Evolutionary conservation across 2,888 invertebrate species (phyloP), one percentile per base, ranked within the genome.

Genomic region (Drosophila helvetica): DNA sequence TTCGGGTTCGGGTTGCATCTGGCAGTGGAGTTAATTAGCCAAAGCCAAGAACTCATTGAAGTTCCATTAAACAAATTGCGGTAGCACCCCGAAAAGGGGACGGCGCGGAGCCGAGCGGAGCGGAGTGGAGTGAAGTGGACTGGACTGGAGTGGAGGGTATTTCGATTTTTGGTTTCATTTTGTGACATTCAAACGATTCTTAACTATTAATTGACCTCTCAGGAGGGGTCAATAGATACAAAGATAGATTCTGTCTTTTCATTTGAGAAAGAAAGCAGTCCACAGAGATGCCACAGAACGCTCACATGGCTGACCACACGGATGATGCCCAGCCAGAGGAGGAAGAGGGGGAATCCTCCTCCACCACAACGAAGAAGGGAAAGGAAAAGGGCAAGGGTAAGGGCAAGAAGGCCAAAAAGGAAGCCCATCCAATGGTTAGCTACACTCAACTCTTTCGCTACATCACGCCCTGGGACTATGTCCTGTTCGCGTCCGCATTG

Each of bases 401-500:
- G 45, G 25, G 0, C 0, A 55, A 45, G 7, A 77, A 77, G 48
- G 8, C 56, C 8, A 72, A 76, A 45, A 53, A 55, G 15, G 67
- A 75, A 30, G 17, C 69, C 17, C 59, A 54, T 62, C 46, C 70
- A 0, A 67, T 74, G 17, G 77, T 90, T 2, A 87, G 80, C 67
- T 91, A 82, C 61, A 67, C 73, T 19, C 63, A 88, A 30, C 83
- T 91, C 0, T 95, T 94, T 85, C 94, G 94, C 79, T 95, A 93
- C 90, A 94, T 94, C 48, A 93, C 92, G 74, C 88, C 92, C 89
- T 92, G 92, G 83, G 95, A 95, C 91, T 86, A 93, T 75, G 60
- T 93, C 17, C 83, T 93, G 25, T 86, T 94, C 5, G 45, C 93
- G 4, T 68, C 93, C 19, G 95, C 93, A 1, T 78, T 94, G 46